Base-by-base conservation (phyloP, 2,113 vertebrate genomes). In the Poecile atricapillus region DNA sequence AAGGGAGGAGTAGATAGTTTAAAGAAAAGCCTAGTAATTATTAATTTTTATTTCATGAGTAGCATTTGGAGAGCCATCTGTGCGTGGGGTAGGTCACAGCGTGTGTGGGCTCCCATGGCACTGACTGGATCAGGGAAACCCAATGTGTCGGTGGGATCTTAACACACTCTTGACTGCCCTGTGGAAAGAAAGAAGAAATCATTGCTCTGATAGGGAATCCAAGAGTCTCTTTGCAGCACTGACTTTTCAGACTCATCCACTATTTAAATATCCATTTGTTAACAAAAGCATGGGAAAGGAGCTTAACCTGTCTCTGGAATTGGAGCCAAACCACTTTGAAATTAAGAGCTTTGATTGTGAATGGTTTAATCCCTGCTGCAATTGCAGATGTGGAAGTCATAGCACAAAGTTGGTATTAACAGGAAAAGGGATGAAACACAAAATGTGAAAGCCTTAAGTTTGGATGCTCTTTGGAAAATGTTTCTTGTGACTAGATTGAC, bases 141-240 rank as follows among this genome's bases (percentile, higher is more conserved):
- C 39, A 62, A 6, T 0, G 0, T 2, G 0, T 31, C 0, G 0
- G 14, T 60, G 25, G 30, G 5, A 2, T 12, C 78, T 91, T 55
- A 97, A 9, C 95, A 97, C 84, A 91, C 93, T 80, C 94, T 85
- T 23, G 94, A 46, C 30, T 95, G 95, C 7, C 94, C 94, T 97
- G 91, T 30, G 82, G 56, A 71, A 53, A 37, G 70, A 71, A 49
- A 76, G 59, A 55, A 53, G 25, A 69, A 87, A 69, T 2, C 30
- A 17, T 93, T 73, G 58, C 12, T 63, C 33, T 13, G 31, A 46
- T 15, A 60, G 31, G 69, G 60, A 69, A 56, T 58, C 53, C 20
- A 31, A 27, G 30, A n/a, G 49, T 15, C 19, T 84, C 39, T 56
- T 60, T 37, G 44, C 63, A 77, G 75, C 55, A 33, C 44, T 56